phyloP scores from a whole-genome alignment of 2,113 vertebrate genomes.

The Clupea harengus region DNA sequence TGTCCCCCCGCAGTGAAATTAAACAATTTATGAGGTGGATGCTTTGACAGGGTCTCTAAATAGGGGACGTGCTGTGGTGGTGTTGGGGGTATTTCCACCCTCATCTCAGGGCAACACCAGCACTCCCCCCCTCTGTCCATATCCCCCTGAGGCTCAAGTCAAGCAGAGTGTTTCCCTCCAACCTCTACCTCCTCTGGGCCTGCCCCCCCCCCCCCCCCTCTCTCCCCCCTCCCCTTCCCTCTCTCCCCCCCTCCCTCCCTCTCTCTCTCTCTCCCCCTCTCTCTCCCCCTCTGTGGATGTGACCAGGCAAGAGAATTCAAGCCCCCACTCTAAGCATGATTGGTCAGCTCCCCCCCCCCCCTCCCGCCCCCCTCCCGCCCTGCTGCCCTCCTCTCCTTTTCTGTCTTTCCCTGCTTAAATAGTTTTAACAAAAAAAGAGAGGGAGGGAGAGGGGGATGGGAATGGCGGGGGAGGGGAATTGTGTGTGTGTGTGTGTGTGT shows the following conservation, averaged over 20 bases:
- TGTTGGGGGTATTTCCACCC: background rate
- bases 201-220: conserved; percentile 10
- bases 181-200: background rate
- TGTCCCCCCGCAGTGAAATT: background rate
- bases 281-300: conserved; percentile 31
- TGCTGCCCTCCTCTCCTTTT: background rate
- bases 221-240: conserved; percentile 12
- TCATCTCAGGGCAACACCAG: background rate
- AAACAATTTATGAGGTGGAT: conserved; percentile 9
- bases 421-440: conserved; percentile 70
- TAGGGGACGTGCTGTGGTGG: background rate
- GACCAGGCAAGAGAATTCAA: conserved; percentile 49
- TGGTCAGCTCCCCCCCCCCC: conserved; percentile 61
- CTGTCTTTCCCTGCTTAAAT: conserved; percentile 66
- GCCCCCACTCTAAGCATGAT: conserved; percentile 54
- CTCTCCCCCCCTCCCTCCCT: conserved; percentile 15
- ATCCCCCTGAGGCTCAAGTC: background rate
- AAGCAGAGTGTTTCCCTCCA: background rate
- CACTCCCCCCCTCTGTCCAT: background rate
- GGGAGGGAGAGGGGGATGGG: conserved; percentile 63
- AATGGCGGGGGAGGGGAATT: conserved; percentile 66
- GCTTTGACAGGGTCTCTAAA: background rate
- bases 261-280: conserved; percentile 40
- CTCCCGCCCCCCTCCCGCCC: conserved; percentile 49
- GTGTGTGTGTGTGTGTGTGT: conserved; percentile 56